Evolutionary conservation across 2,113 vertebrate genomes (phyloP).

Genomic region (Bufo gargarizans): DNA sequence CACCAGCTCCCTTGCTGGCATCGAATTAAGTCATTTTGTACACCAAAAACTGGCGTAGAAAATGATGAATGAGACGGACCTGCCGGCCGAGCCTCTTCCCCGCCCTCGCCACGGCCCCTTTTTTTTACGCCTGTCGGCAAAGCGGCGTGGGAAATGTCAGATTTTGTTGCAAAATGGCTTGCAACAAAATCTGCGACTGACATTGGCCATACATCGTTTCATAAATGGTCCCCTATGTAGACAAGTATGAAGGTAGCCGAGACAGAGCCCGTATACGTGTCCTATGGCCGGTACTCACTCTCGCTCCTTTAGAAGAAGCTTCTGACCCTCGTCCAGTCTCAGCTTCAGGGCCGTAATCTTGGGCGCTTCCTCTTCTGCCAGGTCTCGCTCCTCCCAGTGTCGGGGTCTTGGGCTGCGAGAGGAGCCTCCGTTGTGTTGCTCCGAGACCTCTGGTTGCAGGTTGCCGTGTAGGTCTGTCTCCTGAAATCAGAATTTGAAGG

Average conservation of each 20-base stretch:
- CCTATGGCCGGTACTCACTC: constrained; percentile 76
- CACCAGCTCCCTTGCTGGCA: too few species aligned
- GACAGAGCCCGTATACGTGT: not conserved
- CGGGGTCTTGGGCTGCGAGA: constrained; percentile 75
- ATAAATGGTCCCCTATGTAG: too few species aligned
- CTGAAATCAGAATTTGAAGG: constrained; percentile 63
- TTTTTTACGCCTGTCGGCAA: too few species aligned
- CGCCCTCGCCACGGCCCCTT: too few species aligned
- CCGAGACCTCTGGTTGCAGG: constrained; percentile 78
- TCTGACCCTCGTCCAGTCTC: constrained; percentile 94
- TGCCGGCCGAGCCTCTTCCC: too few species aligned
- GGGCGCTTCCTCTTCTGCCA: constrained; percentile 83
- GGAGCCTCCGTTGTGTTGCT: constrained; percentile 68
- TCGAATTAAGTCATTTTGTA: too few species aligned
- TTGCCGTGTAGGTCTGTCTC: constrained; percentile 85
- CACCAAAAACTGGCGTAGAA: too few species aligned
- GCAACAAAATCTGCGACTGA: too few species aligned
- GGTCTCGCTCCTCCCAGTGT: constrained; percentile 85
- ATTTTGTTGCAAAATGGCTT: too few species aligned
- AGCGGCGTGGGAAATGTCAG: too few species aligned
- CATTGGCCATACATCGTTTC: too few species aligned
- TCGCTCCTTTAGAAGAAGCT: constrained; percentile 87
- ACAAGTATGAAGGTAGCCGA: not conserved
- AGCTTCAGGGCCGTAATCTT: constrained; percentile 90
- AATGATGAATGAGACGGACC: too few species aligned